Percentiles rank a stretch among this genome's conserved stretches.
These are phyloP conservation scores for Eurystomus glaucurus DNA, from an alignment of 2,797 vertebrate species.

Conservation along the genomic window DNA sequence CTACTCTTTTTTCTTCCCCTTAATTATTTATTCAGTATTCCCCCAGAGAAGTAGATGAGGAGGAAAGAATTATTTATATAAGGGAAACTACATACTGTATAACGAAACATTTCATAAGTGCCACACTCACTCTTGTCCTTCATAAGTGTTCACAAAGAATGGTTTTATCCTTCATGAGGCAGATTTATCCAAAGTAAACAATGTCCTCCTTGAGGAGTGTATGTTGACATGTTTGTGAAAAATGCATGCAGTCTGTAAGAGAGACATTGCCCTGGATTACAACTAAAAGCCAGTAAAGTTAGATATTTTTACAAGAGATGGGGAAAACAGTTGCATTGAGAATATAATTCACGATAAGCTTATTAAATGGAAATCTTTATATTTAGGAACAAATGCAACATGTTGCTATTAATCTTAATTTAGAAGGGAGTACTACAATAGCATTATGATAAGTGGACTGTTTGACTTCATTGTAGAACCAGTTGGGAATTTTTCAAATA, in stretches of 20 bases:
- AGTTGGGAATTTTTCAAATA: constrained; percentile 40
- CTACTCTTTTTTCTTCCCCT: background rate
- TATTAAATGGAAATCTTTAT: constrained; percentile 33
- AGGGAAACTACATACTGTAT: constrained; percentile 46
- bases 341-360: constrained; percentile 26
- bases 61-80: constrained; percentile 64
- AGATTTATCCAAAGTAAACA: constrained; percentile 68
- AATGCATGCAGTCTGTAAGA: background rate
- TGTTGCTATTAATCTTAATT: constrained; percentile 51
- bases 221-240: constrained; percentile 72
- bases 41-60: constrained; percentile 45
- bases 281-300: constrained; percentile 12
- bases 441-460: constrained; percentile 37
- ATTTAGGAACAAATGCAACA: background rate
- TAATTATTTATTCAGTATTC: constrained; percentile 70
- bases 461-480: background rate
- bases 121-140: constrained; percentile 48
- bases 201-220: constrained; percentile 21
- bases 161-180: constrained; percentile 47
- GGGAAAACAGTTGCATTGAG: constrained; percentile 25
- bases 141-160: constrained; percentile 53
- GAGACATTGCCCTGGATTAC: constrained; percentile 21
- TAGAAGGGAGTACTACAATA: background rate
- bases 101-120: constrained; percentile 66
- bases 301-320: constrained; percentile 13